Conservation (phyloP, 2,888 invertebrate species). For the Lagria hirta region DNA sequence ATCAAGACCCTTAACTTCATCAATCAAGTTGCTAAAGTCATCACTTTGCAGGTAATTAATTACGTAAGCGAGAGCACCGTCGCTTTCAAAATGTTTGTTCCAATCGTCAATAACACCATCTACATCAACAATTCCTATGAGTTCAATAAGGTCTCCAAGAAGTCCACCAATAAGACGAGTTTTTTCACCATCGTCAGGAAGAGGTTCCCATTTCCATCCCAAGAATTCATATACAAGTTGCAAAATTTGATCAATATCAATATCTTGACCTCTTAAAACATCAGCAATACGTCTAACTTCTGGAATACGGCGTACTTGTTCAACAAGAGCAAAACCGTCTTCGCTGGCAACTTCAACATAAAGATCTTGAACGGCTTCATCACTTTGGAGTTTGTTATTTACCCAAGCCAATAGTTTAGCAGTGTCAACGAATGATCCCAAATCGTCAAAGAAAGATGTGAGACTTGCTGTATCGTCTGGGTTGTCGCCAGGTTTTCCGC, state of each 20-base stretch:
- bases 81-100: slow-evolving; percentile 33
- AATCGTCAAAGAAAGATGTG: slow-evolving; percentile 32
- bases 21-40: slow-evolving; percentile 37
- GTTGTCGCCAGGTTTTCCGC: slow-evolving; percentile 8
- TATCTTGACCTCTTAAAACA: slow-evolving; percentile 30
- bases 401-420: slow-evolving; percentile 27
- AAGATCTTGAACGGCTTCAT: slow-evolving; percentile 33
- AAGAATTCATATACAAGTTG: slow-evolving; percentile 30
- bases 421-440: slow-evolving; percentile 29
- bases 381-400: slow-evolving; percentile 31
- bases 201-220: slow-evolving; percentile 33
- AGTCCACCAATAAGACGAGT: background rate
- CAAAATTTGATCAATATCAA: slow-evolving; percentile 30
- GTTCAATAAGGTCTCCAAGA: slow-evolving; percentile 30
- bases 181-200: background rate
- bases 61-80: slow-evolving; percentile 35
- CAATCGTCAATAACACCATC: slow-evolving; percentile 33
- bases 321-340: slow-evolving; percentile 32
- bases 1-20: slow-evolving; percentile 24
- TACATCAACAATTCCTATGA: slow-evolving; percentile 36
- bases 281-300: slow-evolving; percentile 32
- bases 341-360: slow-evolving; percentile 32
- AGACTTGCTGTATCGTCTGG: slow-evolving; percentile 3
- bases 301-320: slow-evolving; percentile 31
- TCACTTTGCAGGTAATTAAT: slow-evolving; percentile 37